phyloP scores from a whole-genome alignment of 2,113 vertebrate species.

The Patagioenas fasciata region DNA sequence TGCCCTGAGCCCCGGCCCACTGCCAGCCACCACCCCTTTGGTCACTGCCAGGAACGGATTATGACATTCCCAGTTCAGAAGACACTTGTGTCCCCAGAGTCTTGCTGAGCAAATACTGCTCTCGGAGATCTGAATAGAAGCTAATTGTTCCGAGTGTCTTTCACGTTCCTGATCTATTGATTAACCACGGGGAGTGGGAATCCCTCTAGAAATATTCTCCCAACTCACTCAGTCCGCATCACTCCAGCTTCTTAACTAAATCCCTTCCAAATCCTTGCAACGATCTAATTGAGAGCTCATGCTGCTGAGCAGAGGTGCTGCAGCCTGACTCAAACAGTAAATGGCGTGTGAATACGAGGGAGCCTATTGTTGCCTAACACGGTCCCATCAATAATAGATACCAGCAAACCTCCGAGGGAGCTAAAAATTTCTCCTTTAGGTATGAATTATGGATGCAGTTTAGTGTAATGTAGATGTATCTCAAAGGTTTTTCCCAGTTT shows the following conservation, averaged over 20 bases:
- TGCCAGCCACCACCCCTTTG: background rate
- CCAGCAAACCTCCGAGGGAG: conserved; percentile 77
- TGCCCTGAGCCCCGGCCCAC: background rate
- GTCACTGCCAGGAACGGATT: background rate
- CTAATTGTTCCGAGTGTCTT: background rate
- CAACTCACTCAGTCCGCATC: conserved; percentile 54
- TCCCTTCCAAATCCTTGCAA: conserved; percentile 69
- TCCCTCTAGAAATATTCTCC: conserved; percentile 46
- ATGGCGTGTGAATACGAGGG: conserved; percentile 80
- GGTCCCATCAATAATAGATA: conserved; percentile 91
- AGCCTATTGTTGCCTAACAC: conserved; percentile 75
- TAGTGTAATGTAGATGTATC: conserved; percentile 81
- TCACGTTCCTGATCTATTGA: conserved; percentile 27
- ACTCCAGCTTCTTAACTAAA: conserved; percentile 69
- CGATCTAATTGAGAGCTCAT: conserved; percentile 74
- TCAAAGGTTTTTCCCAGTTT: conserved; percentile 78
- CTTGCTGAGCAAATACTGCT: background rate
- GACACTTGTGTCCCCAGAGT: background rate
- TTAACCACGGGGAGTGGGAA: background rate
- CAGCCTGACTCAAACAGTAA: conserved; percentile 68
- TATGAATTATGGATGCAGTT: conserved; percentile 94
- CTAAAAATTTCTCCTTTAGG: conserved; percentile 83
- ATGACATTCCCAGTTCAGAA: fast-evolving
- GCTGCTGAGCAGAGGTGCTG: conserved; percentile 70
- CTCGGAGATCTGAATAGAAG: background rate